Evolutionary conservation across 2,888 invertebrate genomes (phyloP).

Genomic region (Trimorus sp.): DNA sequence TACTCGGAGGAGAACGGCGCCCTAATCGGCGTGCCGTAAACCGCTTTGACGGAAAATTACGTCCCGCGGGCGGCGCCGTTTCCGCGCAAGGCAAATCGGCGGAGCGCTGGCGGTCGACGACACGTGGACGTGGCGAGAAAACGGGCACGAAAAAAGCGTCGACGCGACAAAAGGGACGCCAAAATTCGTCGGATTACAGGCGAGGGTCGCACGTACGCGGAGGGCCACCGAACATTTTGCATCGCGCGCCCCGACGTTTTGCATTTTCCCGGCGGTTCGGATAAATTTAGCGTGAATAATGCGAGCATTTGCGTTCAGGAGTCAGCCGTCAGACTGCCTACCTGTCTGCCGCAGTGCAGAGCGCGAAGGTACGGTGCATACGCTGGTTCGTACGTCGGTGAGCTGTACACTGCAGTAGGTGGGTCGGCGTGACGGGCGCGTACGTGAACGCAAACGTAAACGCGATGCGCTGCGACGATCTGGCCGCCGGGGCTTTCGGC

Average conservation of each 20-base stretch:
- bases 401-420: conserved; percentile 61
- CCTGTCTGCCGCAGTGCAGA: conserved; percentile 68
- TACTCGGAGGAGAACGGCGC: conserved; percentile 10
- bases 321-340: conserved; percentile 51
- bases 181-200: conserved; percentile 77
- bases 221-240: conserved; percentile 68
- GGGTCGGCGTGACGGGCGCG: conserved; percentile 49
- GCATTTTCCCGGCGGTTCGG: conserved; percentile 72
- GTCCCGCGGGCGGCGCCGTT: neutral
- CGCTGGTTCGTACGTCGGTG: conserved; percentile 24
- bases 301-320: conserved; percentile 72
- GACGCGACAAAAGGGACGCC: conserved; percentile 72
- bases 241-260: conserved; percentile 75
- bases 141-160: conserved; percentile 27
- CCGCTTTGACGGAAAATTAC: conserved; percentile 31
- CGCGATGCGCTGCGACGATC: conserved; percentile 40
- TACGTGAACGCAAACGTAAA: conserved; percentile 61
- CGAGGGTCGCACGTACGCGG: conserved; percentile 61
- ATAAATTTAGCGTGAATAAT: conserved; percentile 79
- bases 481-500: conserved; percentile 36
- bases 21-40: conserved; percentile 4
- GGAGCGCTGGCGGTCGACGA: no score
- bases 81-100: conserved; percentile 22
- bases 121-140: neutral
- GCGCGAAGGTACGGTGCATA: conserved; percentile 44